Conservation (phyloP, 2,888 invertebrate genomes). For the Protodeltote pygarga region DNA sequence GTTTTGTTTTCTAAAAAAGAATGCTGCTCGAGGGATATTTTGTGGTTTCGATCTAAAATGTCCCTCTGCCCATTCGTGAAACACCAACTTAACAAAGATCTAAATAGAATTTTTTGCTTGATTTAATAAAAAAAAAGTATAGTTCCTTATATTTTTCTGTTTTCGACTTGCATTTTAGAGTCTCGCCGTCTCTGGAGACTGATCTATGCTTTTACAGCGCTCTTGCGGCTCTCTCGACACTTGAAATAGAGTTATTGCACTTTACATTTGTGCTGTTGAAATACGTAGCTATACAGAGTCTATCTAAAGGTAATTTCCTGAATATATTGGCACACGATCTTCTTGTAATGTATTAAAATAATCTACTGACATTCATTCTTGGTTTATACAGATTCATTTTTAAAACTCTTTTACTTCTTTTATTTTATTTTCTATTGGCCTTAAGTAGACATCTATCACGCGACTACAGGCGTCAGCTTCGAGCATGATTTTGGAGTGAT, state of each 20-base stretch:
- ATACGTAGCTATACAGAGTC: constrained; percentile 56
- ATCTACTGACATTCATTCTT: constrained; percentile 49
- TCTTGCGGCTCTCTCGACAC: constrained; percentile 69
- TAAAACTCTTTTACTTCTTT: constrained; percentile 49
- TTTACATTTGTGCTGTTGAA: constrained; percentile 66
- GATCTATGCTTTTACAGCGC: constrained; percentile 67
- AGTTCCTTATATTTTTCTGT: constrained; percentile 65
- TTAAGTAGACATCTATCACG: constrained; percentile 44
- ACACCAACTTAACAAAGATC: constrained; percentile 68
- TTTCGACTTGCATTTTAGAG: constrained; percentile 74
- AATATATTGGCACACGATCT: constrained; percentile 61
- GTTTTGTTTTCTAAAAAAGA: constrained; percentile 57
- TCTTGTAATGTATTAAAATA: constrained; percentile 84
- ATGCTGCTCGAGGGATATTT: constrained; percentile 75
- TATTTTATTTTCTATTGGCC: constrained; percentile 57
- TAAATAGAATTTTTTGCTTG: constrained; percentile 80
- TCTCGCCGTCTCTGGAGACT: constrained; percentile 62
- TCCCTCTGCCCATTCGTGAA: constrained; percentile 76
- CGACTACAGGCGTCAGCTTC: constrained; percentile 60
- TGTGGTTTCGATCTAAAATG: constrained; percentile 64
- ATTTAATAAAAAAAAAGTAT: constrained; percentile 67
- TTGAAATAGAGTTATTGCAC: constrained; percentile 75
- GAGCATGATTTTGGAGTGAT: constrained; percentile 63
- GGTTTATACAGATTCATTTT: constrained; percentile 52
- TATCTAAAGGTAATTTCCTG: constrained; percentile 56